phyloP scores from a whole-genome alignment of 2,113 vertebrate genomes.

The Seriola quinqueradiata region DNA sequence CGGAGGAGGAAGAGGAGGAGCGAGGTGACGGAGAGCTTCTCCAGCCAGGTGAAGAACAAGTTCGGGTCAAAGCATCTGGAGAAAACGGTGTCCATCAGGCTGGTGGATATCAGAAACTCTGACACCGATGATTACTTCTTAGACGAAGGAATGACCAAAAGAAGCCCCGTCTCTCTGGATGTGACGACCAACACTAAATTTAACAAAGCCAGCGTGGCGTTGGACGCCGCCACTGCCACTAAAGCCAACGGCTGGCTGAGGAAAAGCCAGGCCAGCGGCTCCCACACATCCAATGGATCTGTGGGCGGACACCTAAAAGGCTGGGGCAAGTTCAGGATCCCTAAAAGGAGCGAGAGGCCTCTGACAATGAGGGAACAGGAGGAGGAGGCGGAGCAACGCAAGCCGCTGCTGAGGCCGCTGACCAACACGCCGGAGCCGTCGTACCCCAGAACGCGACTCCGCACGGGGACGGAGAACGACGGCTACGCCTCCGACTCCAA shows the following conservation, averaged over 20 bases:
- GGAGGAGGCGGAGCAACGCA: slow-evolving; percentile 37
- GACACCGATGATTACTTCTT: slow-evolving; percentile 59
- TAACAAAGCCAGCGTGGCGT: background rate
- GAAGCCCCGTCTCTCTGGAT: slow-evolving; percentile 8
- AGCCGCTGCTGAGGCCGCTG: slow-evolving; percentile 69
- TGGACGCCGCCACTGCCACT: slow-evolving; percentile 67
- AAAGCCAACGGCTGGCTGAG: slow-evolving; percentile 86
- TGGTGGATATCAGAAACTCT: slow-evolving; percentile 70
- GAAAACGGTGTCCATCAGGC: slow-evolving; percentile 70
- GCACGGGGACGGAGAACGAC: slow-evolving; percentile 85
- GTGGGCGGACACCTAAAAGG: slow-evolving; percentile 86
- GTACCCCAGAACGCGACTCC: slow-evolving; percentile 83
- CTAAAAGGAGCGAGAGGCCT: slow-evolving; percentile 90
- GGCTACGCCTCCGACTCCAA: slow-evolving; percentile 86
- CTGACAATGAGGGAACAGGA: slow-evolving; percentile 47
- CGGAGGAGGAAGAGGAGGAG: slow-evolving; percentile 58
- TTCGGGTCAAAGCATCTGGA: slow-evolving; percentile 55
- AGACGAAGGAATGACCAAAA: slow-evolving; percentile 13
- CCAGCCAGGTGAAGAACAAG: slow-evolving; percentile 48
- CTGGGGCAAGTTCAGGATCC: slow-evolving; percentile 98
- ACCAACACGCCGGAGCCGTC: slow-evolving; percentile 58
- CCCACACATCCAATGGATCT: slow-evolving; percentile 84
- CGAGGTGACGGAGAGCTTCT: slow-evolving; percentile 46
- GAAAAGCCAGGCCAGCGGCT: slow-evolving; percentile 78
- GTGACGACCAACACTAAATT: slow-evolving; percentile 30